These are phyloP conservation scores for Molothrus aeneus DNA, from an alignment of 2,797 vertebrate species.

Conservation along the genomic window DNA sequence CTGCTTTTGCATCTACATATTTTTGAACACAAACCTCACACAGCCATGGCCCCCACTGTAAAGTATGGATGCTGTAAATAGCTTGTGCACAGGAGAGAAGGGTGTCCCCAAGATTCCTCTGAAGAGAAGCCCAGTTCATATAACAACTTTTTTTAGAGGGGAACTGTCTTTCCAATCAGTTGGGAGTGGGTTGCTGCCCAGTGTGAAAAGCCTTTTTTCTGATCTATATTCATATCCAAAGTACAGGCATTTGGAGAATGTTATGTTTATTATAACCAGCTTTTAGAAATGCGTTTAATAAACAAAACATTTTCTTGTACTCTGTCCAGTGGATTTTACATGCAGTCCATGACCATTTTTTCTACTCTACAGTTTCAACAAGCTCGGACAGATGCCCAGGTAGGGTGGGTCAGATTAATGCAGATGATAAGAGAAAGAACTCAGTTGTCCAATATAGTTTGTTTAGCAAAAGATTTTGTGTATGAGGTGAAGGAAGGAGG, in stretches of 20 bases:
- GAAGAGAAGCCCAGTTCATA: not conserved
- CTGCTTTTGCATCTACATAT: not conserved
- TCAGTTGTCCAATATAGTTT: not conserved
- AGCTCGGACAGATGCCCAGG: not conserved
- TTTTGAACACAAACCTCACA: not conserved
- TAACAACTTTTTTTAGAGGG: not conserved
- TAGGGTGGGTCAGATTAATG: not conserved
- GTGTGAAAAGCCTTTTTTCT: not conserved
- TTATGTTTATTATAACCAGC: not conserved
- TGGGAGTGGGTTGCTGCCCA: not conserved
- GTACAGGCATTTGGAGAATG: not conserved
- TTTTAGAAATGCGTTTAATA: not conserved
- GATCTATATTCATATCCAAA: not conserved
- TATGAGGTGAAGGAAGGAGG: not conserved
- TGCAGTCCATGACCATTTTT: not conserved
- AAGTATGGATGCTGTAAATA: not conserved
- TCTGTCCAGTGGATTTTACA: not conserved
- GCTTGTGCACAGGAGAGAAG: not conserved
- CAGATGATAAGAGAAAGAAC: not conserved
- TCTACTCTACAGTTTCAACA: not conserved
- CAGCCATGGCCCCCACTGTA: not conserved
- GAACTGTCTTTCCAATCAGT: not conserved
- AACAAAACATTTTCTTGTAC: not conserved
- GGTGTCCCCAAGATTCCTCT: not conserved
- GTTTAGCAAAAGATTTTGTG: not conserved